Percentiles rank a stretch among this genome's conserved stretches.
Evolutionary conservation across 2,888 invertebrate species (phyloP).

Genomic region (Empis stercorea): DNA sequence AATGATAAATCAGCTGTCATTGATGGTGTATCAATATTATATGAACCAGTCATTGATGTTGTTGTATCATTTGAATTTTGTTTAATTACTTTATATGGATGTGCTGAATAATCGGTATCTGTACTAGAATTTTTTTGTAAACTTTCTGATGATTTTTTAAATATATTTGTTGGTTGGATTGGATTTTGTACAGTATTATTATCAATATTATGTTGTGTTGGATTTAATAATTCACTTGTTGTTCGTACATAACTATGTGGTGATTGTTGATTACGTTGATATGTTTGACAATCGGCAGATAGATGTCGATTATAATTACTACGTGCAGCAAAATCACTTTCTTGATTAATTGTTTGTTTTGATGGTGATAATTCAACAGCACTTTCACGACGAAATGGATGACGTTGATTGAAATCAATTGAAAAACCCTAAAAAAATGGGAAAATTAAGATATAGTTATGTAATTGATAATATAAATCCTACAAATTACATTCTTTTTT

Average conservation of each 20-base stretch:
- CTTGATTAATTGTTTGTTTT: constrained; percentile 22
- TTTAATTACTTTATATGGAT: constrained; percentile 36
- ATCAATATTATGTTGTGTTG: constrained; percentile 20
- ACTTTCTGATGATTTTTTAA: constrained; percentile 35
- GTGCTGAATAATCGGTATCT: constrained; percentile 35
- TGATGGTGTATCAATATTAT: constrained; percentile 35
- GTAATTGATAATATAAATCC: neutral
- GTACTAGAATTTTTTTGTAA: constrained; percentile 37
- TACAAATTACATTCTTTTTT: neutral
- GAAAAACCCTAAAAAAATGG: constrained; percentile 23
- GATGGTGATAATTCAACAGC: constrained; percentile 36
- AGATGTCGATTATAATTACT: constrained; percentile 6
- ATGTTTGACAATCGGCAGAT: constrained; percentile 15
- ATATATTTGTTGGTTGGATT: constrained; percentile 18
- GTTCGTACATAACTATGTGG: constrained; percentile 17
- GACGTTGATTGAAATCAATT: constrained; percentile 30
- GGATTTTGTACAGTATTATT: constrained; percentile 15
- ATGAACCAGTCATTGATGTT: constrained; percentile 35
- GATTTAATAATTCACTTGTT: constrained; percentile 31
- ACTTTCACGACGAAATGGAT: constrained; percentile 33
- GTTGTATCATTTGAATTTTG: constrained; percentile 38
- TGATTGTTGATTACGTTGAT: constrained; percentile 18
- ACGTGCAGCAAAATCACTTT: neutral
- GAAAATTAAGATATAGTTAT: neutral
- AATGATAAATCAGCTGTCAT: constrained; percentile 32